These are phyloP conservation scores for Plectropomus leopardus DNA, from an alignment of 2,113 vertebrate species.

Conservation along the genomic window DNA sequence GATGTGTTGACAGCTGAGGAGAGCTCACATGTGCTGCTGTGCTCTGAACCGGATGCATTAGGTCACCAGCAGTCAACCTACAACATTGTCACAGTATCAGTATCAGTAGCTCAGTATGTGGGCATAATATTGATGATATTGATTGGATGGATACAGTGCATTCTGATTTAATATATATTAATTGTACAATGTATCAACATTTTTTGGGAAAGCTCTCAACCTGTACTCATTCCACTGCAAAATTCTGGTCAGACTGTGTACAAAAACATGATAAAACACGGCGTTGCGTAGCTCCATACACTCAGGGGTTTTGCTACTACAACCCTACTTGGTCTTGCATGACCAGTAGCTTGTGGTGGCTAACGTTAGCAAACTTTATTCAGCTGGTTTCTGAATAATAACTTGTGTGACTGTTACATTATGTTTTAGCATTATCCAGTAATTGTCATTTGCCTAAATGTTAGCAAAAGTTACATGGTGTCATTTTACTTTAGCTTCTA, in stretches of 20 bases:
- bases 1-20: constrained; percentile 15
- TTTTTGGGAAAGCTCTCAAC: not conserved
- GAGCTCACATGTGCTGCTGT: not conserved
- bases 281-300: not conserved
- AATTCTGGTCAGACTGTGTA: not conserved
- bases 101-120: too few relatives aligned
- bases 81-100: too few relatives aligned
- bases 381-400: too few relatives aligned
- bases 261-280: not conserved
- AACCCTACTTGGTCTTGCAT: not conserved
- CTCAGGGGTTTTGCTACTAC: not conserved
- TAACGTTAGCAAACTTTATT: not conserved
- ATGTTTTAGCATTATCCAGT: not conserved
- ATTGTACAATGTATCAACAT: not conserved
- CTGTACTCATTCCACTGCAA: not conserved
- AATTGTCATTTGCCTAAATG: not conserved
- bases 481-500: not conserved
- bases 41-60: constrained; percentile 15
- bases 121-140: not conserved
- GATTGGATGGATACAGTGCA: not conserved
- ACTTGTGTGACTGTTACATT: too few relatives aligned
- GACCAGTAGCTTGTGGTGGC: not conserved
- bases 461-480: too few relatives aligned
- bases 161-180: not conserved
- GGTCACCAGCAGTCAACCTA: too few relatives aligned